phyloP scores from a whole-genome alignment of 2,888 invertebrate species.

The Gonocerus acuteangulatus region DNA sequence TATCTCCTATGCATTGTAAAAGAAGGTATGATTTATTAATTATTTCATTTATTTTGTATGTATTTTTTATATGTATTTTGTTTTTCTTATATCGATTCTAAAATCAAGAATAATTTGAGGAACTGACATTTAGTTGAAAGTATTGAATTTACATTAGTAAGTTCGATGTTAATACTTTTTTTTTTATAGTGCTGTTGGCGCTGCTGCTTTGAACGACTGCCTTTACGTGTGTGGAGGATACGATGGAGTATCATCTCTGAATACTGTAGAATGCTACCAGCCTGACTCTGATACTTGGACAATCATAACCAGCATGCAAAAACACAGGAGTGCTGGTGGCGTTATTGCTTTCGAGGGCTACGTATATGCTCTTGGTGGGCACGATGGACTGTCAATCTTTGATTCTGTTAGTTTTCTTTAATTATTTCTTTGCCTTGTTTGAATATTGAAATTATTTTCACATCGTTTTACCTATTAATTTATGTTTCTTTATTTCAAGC shows the following conservation, averaged over 20 bases:
- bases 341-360: slow-evolving; percentile 62
- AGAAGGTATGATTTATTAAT: slow-evolving; percentile 51
- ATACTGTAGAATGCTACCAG: slow-evolving; percentile 74
- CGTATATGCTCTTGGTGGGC: slow-evolving; percentile 77
- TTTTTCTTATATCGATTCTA: too few species aligned
- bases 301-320: slow-evolving; percentile 63
- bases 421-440: neutral
- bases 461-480: neutral
- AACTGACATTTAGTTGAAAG: too few species aligned
- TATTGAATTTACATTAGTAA: too few species aligned
- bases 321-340: slow-evolving; percentile 64
- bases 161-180: too few species aligned
- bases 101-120: too few species aligned
- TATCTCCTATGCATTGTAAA: slow-evolving; percentile 71
- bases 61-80: too few species aligned
- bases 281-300: slow-evolving; percentile 66
- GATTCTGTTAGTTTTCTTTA: slow-evolving; percentile 55
- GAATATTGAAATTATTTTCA: neutral
- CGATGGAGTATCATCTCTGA: slow-evolving; percentile 73
- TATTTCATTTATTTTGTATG: neutral
- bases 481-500: neutral
- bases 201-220: slow-evolving; percentile 67
- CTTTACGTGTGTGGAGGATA: slow-evolving; percentile 81
- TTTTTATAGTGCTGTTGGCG: slow-evolving; percentile 69
- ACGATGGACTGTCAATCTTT: slow-evolving; percentile 80